Conservation (phyloP, 2,888 invertebrate species). For the Elegia similella region DNA sequence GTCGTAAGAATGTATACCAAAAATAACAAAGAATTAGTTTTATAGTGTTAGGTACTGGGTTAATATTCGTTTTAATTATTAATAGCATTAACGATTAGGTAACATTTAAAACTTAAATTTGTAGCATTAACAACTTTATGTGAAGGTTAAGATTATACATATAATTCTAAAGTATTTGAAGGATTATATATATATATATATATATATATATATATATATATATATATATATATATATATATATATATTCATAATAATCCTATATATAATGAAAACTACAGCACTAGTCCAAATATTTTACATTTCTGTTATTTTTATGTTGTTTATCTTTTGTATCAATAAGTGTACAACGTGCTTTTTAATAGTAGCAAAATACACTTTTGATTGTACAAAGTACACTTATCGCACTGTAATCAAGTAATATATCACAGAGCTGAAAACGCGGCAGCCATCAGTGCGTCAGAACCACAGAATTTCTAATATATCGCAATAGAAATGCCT, state of each 20-base stretch:
- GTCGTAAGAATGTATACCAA: slow-evolving; percentile 45
- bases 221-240: background rate
- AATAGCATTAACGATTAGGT: background rate
- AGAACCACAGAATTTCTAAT: too few species aligned
- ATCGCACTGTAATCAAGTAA: too few species aligned
- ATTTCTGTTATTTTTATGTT: background rate
- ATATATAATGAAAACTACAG: background rate
- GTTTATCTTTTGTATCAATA: background rate
- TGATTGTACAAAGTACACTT: too few species aligned
- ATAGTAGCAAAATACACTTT: background rate
- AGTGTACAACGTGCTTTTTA: background rate
- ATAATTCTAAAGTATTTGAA: background rate
- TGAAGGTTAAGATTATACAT: background rate
- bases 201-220: too few species aligned
- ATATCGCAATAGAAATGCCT: too few species aligned
- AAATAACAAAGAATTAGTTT: slow-evolving; percentile 43
- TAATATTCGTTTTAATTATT: slow-evolving; percentile 5
- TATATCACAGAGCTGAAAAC: too few species aligned
- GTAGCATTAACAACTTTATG: background rate
- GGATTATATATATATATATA: too few species aligned
- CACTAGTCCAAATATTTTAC: slow-evolving; percentile 1
- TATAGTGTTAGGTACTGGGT: slow-evolving; percentile 7
- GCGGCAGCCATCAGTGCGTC: too few species aligned
- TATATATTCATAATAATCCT: background rate
- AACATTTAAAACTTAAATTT: background rate